A percentile compares a stretch with the other conserved stretches of the same genome.
phyloP scores from a whole-genome alignment of 2,888 invertebrate genomes.

The Podotricha telesiphe region DNA sequence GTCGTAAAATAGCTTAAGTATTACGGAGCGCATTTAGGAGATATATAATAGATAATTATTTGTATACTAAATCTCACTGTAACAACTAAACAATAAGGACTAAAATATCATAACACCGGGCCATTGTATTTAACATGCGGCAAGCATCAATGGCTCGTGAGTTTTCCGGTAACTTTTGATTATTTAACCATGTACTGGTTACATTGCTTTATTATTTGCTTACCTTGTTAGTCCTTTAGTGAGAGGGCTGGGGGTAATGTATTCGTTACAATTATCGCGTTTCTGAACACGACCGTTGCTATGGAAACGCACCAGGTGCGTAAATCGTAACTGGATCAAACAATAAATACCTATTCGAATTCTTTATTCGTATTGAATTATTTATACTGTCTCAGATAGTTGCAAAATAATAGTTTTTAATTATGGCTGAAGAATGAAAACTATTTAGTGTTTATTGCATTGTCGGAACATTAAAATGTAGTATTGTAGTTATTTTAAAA shows the following conservation, averaged over 20 bases:
- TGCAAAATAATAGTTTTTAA: slow-evolving; percentile 12
- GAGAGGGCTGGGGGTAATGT: slow-evolving; percentile 30
- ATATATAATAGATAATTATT: slow-evolving; percentile 25
- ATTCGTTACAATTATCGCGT: slow-evolving; percentile 23
- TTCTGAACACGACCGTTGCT: slow-evolving; percentile 45
- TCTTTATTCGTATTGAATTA: slow-evolving; percentile 66
- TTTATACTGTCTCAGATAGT: slow-evolving; percentile 31
- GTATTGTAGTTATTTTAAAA: not conserved
- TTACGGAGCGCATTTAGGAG: slow-evolving; percentile 31
- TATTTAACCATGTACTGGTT: slow-evolving; percentile 24
- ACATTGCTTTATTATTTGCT: slow-evolving; percentile 24
- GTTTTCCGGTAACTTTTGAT: slow-evolving; percentile 18
- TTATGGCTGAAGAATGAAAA: slow-evolving; percentile 5
- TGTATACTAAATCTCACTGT: slow-evolving; percentile 11
- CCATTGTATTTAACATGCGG: slow-evolving; percentile 18
- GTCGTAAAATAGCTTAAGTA: slow-evolving; percentile 34
- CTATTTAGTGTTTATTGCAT: not conserved
- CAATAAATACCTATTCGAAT: slow-evolving; percentile 75
- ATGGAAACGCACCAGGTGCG: slow-evolving; percentile 68
- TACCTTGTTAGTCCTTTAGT: slow-evolving; percentile 30
- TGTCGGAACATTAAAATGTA: no score
- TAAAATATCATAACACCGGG: not conserved
- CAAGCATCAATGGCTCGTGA: slow-evolving; percentile 21
- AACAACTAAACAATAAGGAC: not conserved
- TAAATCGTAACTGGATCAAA: slow-evolving; percentile 63